Base-by-base conservation (phyloP, 1,140 invertebrate species). In the Drosophila eugracilis region DNA sequence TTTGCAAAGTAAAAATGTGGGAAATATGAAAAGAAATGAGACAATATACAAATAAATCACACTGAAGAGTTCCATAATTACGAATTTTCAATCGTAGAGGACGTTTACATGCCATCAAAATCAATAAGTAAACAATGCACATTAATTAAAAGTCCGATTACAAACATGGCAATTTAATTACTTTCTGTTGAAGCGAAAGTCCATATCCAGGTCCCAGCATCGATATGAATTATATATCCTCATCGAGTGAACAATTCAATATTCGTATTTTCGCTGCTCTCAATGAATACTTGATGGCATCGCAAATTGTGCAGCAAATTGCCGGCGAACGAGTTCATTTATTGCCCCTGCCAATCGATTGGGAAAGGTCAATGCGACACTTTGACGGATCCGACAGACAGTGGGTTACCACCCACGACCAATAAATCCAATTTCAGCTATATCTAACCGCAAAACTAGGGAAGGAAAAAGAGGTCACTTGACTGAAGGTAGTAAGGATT, bases 341-440 rank as follows among this genome's bases (percentile, higher is more conserved):
- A 53, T 67, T 44, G 22, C 17, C 36, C 34, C 28, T 17, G 36
- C n/a, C 60, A 52, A 67, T 67, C 62, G 63, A 67, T 67, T 67
- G 15, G 15, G 14, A 34, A 50, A 67, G 24, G 44, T 42, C 59
- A 32, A 19, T 49, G 15, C 26, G 41, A 49, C 42, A 63, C 22
- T 48, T 50, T 50, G 21, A 32, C 19, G 26, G 58, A 63, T 49
- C 14, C 6, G 28, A 4, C 15, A 52, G 45, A 50, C 22, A 10
- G 10, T 5, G 21, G 21, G 9, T n/a, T 17, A 34, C 10, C 12
- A 6, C 10, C 10, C 19, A 1, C 21, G 14, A 14, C 12, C n/a
- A 30, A 9, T 15, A 49, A 39, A 30, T 39, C 5, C 3, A 15
- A 39, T 21, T 32, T 7, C 0, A 4, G 1, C 5, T 6, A 26